Percentiles rank a stretch among this genome's conserved stretches.
phyloP scores from a whole-genome alignment of 1,140 invertebrate genomes.

The Neuroterus valhalla region DNA sequence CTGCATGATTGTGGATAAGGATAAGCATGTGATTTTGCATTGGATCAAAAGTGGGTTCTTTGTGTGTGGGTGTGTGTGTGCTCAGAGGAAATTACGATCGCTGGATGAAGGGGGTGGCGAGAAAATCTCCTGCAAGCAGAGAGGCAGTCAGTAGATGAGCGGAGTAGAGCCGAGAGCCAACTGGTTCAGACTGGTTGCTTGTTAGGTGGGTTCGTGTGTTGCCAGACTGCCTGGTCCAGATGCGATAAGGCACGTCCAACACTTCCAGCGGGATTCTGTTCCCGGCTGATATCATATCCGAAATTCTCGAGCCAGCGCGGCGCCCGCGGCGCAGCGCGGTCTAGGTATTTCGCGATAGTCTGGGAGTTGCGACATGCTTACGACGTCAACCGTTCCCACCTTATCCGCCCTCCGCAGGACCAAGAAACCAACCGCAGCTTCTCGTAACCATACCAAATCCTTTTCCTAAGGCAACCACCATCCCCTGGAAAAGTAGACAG shows the following conservation, averaged over 20 bases:
- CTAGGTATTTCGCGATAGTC: constrained; percentile 60
- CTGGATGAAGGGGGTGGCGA: constrained; percentile 45
- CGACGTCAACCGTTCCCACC: constrained; percentile 41
- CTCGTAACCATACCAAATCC: not conserved
- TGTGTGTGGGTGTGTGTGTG: not conserved
- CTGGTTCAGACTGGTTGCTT: constrained; percentile 48
- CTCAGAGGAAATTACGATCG: not conserved
- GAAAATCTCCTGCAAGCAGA: constrained; percentile 54
- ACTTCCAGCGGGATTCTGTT: constrained; percentile 66
- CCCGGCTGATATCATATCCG: constrained; percentile 69
- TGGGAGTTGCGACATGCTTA: constrained; percentile 51
- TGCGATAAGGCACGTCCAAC: constrained; percentile 72
- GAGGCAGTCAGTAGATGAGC: constrained; percentile 51
- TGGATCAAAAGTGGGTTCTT: not conserved
- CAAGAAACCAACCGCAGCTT: not conserved
- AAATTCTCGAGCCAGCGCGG: constrained; percentile 43
- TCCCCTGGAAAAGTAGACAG: not conserved
- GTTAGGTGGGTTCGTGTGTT: constrained; percentile 53
- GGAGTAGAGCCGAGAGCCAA: constrained; percentile 15
- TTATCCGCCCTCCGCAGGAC: constrained; percentile 8
- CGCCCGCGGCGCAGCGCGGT: constrained; percentile 42
- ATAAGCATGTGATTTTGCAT: not conserved
- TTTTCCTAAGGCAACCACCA: not conserved
- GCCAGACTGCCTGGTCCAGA: constrained; percentile 66
- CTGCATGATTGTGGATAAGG: not conserved